phyloP scores from a whole-genome alignment of 2,888 invertebrate species.

The Lathronympha strigana region DNA sequence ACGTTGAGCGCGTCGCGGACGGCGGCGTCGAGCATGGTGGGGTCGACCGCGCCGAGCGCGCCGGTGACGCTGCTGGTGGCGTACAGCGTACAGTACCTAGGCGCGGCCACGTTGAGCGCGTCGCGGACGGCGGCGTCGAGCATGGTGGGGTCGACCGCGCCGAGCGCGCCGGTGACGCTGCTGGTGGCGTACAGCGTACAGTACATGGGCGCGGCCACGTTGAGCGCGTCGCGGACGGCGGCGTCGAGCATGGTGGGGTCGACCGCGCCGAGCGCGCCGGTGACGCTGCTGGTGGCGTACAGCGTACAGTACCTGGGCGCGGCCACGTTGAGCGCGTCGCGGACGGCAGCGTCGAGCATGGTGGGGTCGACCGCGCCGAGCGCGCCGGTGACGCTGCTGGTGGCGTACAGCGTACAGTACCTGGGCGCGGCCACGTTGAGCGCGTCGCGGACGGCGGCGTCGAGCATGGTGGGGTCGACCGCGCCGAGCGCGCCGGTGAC shows the following conservation, averaged over 20 bases:
- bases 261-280: conserved; percentile 94
- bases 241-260: conserved; percentile 97
- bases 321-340: conserved; percentile 94
- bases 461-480: no score
- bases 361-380: no score
- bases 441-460: no score
- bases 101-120: conserved; percentile 93
- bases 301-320: conserved; percentile 92
- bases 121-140: conserved; percentile 97
- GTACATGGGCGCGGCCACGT: conserved; percentile 93
- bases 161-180: conserved; percentile 95
- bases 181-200: conserved; percentile 97
- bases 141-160: conserved; percentile 94
- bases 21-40: conserved; percentile 95
- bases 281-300: conserved; percentile 96
- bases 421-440: no score
- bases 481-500: no score
- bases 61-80: conserved; percentile 96
- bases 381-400: no score
- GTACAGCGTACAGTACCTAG: conserved; percentile 89
- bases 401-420: no score
- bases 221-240: conserved; percentile 94
- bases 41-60: conserved; percentile 95
- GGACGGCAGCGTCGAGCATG: conserved; percentile 95
- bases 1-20: conserved; percentile 95